Evolutionary conservation across 2,797 vertebrate species (phyloP).

Genomic region (Spinibarbus caldwelli): DNA sequence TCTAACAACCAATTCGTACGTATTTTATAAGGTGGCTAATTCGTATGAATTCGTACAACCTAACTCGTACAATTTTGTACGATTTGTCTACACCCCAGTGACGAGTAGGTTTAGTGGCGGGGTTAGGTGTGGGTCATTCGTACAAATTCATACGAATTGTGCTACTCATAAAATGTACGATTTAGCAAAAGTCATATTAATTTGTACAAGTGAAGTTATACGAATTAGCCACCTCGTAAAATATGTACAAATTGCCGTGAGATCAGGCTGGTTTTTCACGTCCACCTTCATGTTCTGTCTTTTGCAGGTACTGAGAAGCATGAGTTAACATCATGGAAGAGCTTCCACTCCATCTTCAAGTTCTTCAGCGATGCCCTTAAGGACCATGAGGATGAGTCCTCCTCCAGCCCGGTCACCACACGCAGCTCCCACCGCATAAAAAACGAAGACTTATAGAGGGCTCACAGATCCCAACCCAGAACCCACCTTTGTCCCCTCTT

Average conservation of each 20-base stretch:
- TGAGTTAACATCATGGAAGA: slow-evolving; percentile 96
- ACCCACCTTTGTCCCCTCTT: background rate
- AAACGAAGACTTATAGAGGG: slow-evolving; percentile 86
- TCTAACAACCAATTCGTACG: too few relatives aligned
- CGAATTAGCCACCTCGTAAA: too few relatives aligned
- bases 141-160: background rate
- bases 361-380: slow-evolving; percentile 86
- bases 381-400: slow-evolving; percentile 70
- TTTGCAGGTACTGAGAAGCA: slow-evolving; percentile 91
- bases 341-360: slow-evolving; percentile 91
- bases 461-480: slow-evolving; percentile 5
- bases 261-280: background rate
- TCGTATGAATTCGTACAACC: too few relatives aligned
- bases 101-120: too few relatives aligned
- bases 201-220: too few relatives aligned
- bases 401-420: slow-evolving; percentile 77
- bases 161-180: background rate
- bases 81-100: background rate
- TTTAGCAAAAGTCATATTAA: too few relatives aligned
- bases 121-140: background rate
- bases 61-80: too few relatives aligned
- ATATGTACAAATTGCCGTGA: background rate
- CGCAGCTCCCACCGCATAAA: slow-evolving; percentile 90
- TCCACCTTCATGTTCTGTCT: slow-evolving; percentile 1
- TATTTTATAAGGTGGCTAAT: too few relatives aligned